Base-by-base conservation (phyloP, 2,797 vertebrate species). In the Bufotes viridis region DNA sequence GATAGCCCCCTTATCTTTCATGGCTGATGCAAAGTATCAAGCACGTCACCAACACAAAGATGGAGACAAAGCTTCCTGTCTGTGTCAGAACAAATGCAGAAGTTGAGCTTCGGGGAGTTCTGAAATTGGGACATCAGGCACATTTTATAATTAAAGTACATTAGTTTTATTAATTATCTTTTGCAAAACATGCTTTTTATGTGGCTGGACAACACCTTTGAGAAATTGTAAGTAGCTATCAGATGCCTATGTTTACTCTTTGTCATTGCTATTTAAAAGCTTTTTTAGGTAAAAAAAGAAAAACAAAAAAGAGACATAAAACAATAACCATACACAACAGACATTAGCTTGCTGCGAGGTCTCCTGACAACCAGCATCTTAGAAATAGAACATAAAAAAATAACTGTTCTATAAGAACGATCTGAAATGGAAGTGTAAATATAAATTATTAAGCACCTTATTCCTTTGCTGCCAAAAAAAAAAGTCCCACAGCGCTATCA, bases 401-500 rank as follows among this genome's bases (percentile, higher is more conserved):
- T 26, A 55, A 63, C 22, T 5, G 2, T 72, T 65, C 60, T 78
- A 42, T 55, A 67, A 84, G 24, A 87, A 69, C 65, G n/a, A 87
- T 84, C 61, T 83, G 51, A 82, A 34, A 78, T 60, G 11, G 75
- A 88, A 88, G 29, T 51, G 72, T 70, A 84, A 70, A 51, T 57
- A 61, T 88, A 80, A 84, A 88, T 88, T 79, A 88, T 88, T 88
- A 88, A 88, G 65, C n/a, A 88, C 55, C 22, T 84, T 69, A 84
- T 78, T 53, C 87, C 70, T 83, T 70, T 80, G 24, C 75, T 88
- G 75, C 13, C 82, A 79, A 58, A 83, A 83, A 42, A 34, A 42
- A 61, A 84, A 70, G 78, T 70, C 82, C 82, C 55, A 61, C 72
- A 80, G 87, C 87, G 72, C 75, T 72, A 79, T 69, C 22, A 6